Evolutionary conservation across 2,888 invertebrate genomes (phyloP), one percentile per base, ranked within the genome.

Genomic region (Gryllus longicercus): DNA sequence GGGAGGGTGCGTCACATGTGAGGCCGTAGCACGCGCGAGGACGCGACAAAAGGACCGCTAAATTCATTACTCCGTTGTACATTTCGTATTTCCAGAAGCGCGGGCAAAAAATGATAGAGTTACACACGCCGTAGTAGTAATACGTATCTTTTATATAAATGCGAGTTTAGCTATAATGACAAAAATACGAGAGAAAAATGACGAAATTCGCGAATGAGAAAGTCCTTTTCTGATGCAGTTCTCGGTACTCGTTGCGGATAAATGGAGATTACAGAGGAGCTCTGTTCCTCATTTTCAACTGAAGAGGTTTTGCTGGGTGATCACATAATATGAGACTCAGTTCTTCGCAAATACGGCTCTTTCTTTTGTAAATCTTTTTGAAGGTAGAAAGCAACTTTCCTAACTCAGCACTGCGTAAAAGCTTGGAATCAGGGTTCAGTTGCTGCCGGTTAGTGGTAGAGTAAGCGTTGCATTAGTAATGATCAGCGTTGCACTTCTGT

Each of bases 11-110:
- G 78, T 85, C 85, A 76, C 94, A 88, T 90, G 93, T 87, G 89
- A 93, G 88, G 82, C 63, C 14, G 63, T 63, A n/a, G 0, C 93
- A 93, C 84, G 93, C 93, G 86, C 93, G 93, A 93, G 91, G 82
- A 92, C 92, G 25, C 25, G 16, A 76, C 23, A 23, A 38, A 38
- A 25, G 76, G 21, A 16, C 77, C 25, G 51, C 63, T 63, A 63
- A 63, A 63, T 63, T 63, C 63, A 63, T 63, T 63, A 51, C 25
- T 50, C 25, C 51, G 25, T 50, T 50, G 38, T 78, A 51, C 51
- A 50, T 51, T 21, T 14, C 74, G 18, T 50, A 50, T 50, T 78
- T 78, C 51, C 18, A 78, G 74, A 14, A n/a, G 21, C 50, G 74
- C 50, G 74, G 38, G 38, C 38, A 78, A 78, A 50, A 78, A 78